These are phyloP conservation scores for Argyrosomus japonicus DNA, from an alignment of 2,113 vertebrate species.

Conservation along the genomic window DNA sequence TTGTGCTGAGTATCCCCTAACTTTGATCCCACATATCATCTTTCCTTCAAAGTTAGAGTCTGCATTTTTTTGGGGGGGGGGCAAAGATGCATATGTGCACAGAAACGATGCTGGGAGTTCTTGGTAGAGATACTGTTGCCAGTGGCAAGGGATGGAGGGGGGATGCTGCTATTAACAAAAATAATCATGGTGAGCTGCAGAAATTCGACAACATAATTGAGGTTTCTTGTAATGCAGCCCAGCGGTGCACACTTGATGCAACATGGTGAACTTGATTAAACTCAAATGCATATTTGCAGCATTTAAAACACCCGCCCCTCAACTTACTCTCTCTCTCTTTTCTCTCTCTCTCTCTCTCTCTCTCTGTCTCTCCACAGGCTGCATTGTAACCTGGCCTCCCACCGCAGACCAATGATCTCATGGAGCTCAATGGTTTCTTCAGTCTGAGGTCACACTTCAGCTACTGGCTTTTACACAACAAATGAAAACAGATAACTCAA, in stretches of 20 bases:
- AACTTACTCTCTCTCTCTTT: not conserved
- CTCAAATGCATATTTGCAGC: conserved; percentile 4
- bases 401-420: conserved; percentile 29
- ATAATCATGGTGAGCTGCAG: not conserved
- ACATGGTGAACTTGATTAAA: conserved; percentile 15
- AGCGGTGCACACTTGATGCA: not conserved
- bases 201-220: not conserved
- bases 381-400: conserved; percentile 21
- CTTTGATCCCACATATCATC: conserved; percentile 60
- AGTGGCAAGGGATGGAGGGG: not conserved
- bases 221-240: not conserved
- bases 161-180: not conserved
- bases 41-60: conserved; percentile 30
- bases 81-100: conserved; percentile 1
- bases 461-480: not conserved
- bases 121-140: not conserved
- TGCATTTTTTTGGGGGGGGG: conserved; percentile 6
- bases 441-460: conserved; percentile 22
- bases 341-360: too few species aligned
- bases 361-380: not conserved
- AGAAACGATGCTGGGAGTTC: conserved; percentile 15
- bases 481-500: not conserved
- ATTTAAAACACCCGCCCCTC: not conserved
- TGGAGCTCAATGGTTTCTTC: conserved; percentile 19
- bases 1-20: conserved; percentile 61